A percentile compares a stretch with the other conserved stretches of the same genome.
Evolutionary conservation across 2,888 invertebrate genomes (phyloP).

Genomic region (Heliconius erato): DNA sequence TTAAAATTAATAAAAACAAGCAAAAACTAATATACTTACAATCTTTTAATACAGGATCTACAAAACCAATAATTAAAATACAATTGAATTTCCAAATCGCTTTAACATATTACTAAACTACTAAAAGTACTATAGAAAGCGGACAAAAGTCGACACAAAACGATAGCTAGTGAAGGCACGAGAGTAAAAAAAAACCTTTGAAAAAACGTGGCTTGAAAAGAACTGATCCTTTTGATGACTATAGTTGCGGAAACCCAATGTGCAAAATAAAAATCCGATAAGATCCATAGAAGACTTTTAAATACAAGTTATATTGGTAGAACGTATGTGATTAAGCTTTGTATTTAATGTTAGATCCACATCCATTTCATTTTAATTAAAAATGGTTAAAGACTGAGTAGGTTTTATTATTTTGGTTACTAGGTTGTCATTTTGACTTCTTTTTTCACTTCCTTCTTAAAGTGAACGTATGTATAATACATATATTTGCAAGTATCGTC

Average conservation of each 20-base stretch:
- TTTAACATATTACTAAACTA: not conserved
- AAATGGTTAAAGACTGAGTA: not conserved
- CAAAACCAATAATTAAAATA: not conserved
- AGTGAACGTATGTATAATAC: not conserved
- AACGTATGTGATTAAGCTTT: not conserved
- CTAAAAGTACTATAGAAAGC: not conserved
- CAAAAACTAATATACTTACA: not conserved
- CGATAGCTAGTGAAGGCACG: not conserved
- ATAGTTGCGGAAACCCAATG: conserved; percentile 2
- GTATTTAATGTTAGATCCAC: not conserved
- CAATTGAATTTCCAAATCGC: not conserved
- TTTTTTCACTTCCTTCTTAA: not conserved
- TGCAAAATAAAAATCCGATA: conserved; percentile 22
- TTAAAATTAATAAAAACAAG: too few relatives aligned
- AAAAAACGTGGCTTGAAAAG: not conserved
- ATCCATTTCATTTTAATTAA: not conserved
- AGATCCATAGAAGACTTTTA: not conserved
- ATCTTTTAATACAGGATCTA: not conserved
- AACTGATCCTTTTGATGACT: conserved; percentile 20
- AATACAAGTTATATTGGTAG: not conserved
- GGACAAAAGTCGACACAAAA: not conserved
- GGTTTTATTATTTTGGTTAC: not conserved
- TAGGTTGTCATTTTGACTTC: not conserved
- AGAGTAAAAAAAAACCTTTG: not conserved
- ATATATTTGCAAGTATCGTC: not conserved